A percentile compares a stretch with the other conserved stretches of the same genome.
Conservation (phyloP, 2,113 vertebrate species). For the Aphyosemion australe region DNA sequence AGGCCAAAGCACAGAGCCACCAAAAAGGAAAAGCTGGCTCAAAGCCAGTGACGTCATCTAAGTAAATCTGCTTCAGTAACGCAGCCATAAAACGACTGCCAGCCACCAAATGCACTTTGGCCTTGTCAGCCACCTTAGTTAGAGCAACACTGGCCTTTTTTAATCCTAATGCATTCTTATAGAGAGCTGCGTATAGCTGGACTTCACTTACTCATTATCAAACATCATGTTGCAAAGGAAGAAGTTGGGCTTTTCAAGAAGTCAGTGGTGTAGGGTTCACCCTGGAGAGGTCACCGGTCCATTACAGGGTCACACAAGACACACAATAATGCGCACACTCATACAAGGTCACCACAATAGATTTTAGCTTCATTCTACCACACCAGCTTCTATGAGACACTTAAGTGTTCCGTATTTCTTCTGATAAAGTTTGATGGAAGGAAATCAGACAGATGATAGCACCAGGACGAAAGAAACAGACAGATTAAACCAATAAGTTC, state of each 20-base stretch:
- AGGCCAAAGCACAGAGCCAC: constrained; percentile 84
- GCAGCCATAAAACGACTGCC: constrained; percentile 85
- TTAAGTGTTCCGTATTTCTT: too few species aligned
- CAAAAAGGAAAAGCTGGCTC: constrained; percentile 87
- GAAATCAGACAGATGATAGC: too few species aligned
- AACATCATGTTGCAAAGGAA: constrained; percentile 7
- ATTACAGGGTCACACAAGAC: not conserved
- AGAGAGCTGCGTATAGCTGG: constrained; percentile 20
- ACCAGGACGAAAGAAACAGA: too few species aligned
- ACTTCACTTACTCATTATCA: constrained; percentile 10
- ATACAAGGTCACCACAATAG: too few species aligned
- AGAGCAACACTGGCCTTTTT: constrained; percentile 40
- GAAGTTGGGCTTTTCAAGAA: not conserved
- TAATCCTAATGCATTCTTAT: constrained; percentile 28
- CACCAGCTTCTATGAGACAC: too few species aligned
- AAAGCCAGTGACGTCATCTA: constrained; percentile 93
- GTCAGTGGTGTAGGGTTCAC: too few species aligned
- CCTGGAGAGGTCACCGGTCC: too few species aligned
- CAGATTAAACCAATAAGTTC: too few species aligned
- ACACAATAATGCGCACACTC: not conserved
- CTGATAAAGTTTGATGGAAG: too few species aligned
- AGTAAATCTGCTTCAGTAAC: constrained; percentile 89
- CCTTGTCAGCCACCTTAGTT: constrained; percentile 82
- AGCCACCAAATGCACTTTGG: constrained; percentile 87
- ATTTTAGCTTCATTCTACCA: too few species aligned